Percentiles rank a stretch among this genome's conserved stretches.
Conservation (phyloP, 1,140 invertebrate genomes). For the Mycetomoellerius zeteki region DNA sequence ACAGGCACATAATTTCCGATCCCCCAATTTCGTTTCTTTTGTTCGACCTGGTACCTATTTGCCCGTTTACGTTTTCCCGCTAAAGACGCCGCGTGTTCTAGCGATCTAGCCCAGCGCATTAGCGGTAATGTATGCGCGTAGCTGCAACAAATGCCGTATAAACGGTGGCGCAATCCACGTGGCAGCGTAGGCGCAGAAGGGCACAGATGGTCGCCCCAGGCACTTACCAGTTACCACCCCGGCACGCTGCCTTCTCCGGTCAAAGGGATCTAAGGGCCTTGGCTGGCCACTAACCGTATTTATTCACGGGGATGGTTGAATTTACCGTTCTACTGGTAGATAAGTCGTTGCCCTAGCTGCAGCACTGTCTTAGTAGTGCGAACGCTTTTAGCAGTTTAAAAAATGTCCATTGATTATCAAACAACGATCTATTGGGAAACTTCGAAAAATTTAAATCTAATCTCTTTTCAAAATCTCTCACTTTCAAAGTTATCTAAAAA, state of each 20-base stretch:
- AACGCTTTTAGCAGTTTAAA: conserved; percentile 66
- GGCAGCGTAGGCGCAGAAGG: conserved; percentile 82
- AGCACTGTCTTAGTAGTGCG: conserved; percentile 51
- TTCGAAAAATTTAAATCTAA: background rate
- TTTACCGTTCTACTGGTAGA: conserved; percentile 79
- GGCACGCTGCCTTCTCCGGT: conserved; percentile 78
- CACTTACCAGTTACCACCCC: conserved; percentile 86
- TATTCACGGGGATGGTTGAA: conserved; percentile 85
- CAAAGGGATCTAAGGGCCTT: conserved; percentile 84
- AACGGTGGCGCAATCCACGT: conserved; percentile 85
- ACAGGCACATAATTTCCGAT: background rate
- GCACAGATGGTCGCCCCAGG: conserved; percentile 87
- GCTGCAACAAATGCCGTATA: conserved; percentile 85
- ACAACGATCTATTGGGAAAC: background rate
- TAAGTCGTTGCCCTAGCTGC: conserved; percentile 76
- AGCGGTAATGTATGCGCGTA: conserved; percentile 83
- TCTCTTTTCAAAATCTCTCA: background rate
- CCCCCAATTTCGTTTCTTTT: conserved; percentile 24
- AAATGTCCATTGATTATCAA: conserved; percentile 48
- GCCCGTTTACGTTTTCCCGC: conserved; percentile 29
- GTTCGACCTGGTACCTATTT: conserved; percentile 1
- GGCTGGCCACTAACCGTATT: conserved; percentile 86
- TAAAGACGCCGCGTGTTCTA: conserved; percentile 55
- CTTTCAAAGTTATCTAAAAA: background rate
- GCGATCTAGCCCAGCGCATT: conserved; percentile 66